Conservation (phyloP, 2,888 invertebrate species). For the Clitarchus hookeri region DNA sequence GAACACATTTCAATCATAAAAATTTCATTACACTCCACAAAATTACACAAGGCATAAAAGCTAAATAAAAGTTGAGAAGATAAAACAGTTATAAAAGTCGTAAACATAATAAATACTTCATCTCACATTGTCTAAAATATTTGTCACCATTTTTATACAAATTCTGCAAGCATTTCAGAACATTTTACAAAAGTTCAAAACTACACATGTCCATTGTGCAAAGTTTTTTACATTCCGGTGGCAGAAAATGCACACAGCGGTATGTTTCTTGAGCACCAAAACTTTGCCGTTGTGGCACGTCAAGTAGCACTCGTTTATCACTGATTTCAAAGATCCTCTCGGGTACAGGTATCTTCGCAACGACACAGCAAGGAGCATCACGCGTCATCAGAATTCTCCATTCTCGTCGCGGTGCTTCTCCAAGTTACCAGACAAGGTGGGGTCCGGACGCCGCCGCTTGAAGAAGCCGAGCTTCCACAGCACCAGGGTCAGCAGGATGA, state of each 20-base stretch:
- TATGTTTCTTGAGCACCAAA: no score
- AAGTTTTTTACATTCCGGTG: no score
- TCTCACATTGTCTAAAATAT: no score
- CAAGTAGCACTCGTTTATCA: no score
- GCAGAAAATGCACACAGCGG: no score
- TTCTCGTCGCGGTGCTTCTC: constrained; percentile 76
- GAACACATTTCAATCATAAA: not conserved
- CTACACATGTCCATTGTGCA: no score
- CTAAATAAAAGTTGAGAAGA: not conserved
- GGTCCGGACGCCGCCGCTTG: constrained; percentile 82
- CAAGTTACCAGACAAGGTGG: constrained; percentile 77
- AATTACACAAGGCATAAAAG: not conserved
- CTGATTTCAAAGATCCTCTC: not conserved
- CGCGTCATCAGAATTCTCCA: constrained; percentile 54
- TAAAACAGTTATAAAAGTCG: no score
- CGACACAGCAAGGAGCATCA: not conserved
- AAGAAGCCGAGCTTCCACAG: constrained; percentile 92
- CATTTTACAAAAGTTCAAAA: no score
- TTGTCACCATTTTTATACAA: no score
- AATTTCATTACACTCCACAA: not conserved
- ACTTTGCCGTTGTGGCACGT: no score
- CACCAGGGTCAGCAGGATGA: constrained; percentile 77
- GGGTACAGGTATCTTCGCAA: not conserved
- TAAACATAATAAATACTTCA: no score
- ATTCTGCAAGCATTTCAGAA: no score